Evolutionary conservation across 2,113 vertebrate species (phyloP), one percentile per base, ranked within the genome.

Genomic region (Regulus satrapa): DNA sequence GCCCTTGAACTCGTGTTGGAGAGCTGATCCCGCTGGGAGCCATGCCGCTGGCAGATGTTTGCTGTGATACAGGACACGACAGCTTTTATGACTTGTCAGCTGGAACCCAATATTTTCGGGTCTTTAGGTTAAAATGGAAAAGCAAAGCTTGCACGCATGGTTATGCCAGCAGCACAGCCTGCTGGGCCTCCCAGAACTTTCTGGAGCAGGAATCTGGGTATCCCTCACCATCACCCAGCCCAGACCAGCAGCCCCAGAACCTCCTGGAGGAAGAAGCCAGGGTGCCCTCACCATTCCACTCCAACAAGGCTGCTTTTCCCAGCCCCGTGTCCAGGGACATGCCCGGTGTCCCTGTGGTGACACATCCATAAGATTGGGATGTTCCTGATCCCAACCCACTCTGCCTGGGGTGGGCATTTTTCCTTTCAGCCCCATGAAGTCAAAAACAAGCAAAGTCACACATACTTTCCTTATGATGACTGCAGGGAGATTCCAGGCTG

Each of bases 1-100:
- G 75, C 46, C 38, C 79, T 14, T 84, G 64, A 84, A 81, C 83
- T 89, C 40, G 31, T 81, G 86, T 12, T n/a, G 68, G 72, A 96
- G 91, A 2, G 34, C 52, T 26, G 75, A 84, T 81, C 89, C 96
- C 40, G 7, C 52, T 21, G 92, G 94, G 95, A 96, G 92, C 75
- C 78, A 23, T 80, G 34, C 78, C 1, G 1, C 90, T 49, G 94
- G 92, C 96, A 97, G 95, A 95, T 96, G 95, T 96, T 94, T 86
- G 96, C 94, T 88, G 83, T 89, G 95, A 94, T 91, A 88, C 86
- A 63, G 81, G 88, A 94, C 96, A 95, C 4, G 89, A 92, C 95
- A 95, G 92, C 55, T 97, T 97, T 96, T 96, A 95, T 71, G 64
- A 54, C 88, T 92, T 86, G 83, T 95, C 95, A 95, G 92, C 94